Evolutionary conservation across 1,140 invertebrate genomes (phyloP).

Genomic region (Leptonema lineaticorne): DNA sequence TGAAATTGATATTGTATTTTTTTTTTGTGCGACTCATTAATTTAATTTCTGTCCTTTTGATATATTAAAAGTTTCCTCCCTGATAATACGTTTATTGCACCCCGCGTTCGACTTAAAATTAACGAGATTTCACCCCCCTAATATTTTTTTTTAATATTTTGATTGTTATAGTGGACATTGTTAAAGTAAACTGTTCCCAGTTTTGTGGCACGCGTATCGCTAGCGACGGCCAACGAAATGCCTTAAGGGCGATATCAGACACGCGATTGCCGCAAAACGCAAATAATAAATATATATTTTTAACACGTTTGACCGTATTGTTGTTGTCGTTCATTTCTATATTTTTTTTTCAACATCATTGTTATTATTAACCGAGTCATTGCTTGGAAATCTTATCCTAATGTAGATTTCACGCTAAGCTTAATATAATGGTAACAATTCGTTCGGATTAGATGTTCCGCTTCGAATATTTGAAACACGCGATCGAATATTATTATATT

Average conservation of each 20-base stretch:
- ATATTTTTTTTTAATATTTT: background rate
- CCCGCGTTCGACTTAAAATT: background rate
- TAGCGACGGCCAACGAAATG: background rate
- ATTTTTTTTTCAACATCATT: background rate
- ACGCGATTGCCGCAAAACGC: background rate
- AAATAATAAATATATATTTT: constrained; percentile 14
- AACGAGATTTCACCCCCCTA: background rate
- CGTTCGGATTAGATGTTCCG: constrained; percentile 17
- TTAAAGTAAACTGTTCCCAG: background rate
- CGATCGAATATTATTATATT: no score
- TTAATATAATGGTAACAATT: constrained; percentile 11
- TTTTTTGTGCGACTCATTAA: no score
- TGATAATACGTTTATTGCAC: no score
- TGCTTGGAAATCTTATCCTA: background rate
- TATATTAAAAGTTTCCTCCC: no score
- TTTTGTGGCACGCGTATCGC: constrained; percentile 5
- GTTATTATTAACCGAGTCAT: background rate
- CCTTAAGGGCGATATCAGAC: background rate
- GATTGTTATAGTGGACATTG: constrained; percentile 1
- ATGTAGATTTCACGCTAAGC: constrained; percentile 14
- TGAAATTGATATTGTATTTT: no score
- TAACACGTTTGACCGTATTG: constrained; percentile 8
- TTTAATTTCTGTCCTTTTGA: no score
- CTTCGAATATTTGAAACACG: background rate
- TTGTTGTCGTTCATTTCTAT: background rate